Evolutionary conservation across 2,888 invertebrate species (phyloP).

Genomic region (Augochlorella aurata): DNA sequence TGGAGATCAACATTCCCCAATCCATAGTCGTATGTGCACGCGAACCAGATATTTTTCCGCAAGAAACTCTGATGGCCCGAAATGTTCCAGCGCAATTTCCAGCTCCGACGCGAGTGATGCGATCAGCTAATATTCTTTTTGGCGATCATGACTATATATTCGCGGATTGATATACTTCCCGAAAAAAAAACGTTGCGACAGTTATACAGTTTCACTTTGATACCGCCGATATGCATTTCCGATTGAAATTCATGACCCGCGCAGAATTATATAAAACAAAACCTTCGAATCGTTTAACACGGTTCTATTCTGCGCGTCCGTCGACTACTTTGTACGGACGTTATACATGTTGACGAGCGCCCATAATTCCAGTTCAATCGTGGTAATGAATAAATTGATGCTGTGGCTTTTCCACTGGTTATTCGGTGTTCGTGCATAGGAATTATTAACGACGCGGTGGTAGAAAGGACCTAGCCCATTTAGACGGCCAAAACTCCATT

Average conservation of each 20-base stretch:
- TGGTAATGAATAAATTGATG: not conserved
- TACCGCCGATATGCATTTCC: not conserved
- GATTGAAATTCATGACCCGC: not conserved
- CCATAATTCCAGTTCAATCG: not conserved
- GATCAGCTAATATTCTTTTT: constrained; percentile 38
- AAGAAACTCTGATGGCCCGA: constrained; percentile 33
- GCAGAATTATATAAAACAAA: not conserved
- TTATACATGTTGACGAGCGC: not conserved
- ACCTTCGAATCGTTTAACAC: not conserved
- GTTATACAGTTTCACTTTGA: not conserved
- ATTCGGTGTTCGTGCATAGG: not conserved
- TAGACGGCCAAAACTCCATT: no score
- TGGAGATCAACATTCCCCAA: constrained; percentile 46
- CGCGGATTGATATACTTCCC: constrained; percentile 4
- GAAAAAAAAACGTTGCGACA: constrained; percentile 5
- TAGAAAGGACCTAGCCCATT: no score
- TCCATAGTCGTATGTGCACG: constrained; percentile 29
- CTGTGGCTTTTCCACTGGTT: not conserved
- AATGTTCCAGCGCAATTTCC: constrained; percentile 50
- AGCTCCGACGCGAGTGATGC: not conserved
- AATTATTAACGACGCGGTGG: not conserved
- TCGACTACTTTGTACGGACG: not conserved
- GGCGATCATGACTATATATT: constrained; percentile 29
- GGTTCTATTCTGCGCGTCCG: not conserved
- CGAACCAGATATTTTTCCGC: constrained; percentile 53